Base-by-base conservation (phyloP, 2,888 invertebrate species). In the Xiphydria camelus region DNA sequence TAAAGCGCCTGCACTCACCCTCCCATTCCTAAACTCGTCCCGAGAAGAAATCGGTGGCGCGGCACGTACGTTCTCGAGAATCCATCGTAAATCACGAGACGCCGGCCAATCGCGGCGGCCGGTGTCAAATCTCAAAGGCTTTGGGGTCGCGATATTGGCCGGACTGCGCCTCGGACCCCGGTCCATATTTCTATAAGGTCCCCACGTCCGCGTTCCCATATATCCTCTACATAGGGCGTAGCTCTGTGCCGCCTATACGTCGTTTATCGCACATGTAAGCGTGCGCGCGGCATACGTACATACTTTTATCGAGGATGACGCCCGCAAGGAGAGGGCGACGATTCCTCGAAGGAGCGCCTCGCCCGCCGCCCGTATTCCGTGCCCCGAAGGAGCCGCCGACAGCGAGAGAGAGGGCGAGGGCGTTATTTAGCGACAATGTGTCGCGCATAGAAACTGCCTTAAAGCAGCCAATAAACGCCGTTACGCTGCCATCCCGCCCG, bases 371-470 rank as follows among this genome's bases (percentile, higher is more conserved):
- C 18, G 15, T 4, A 34, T n/a, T 9, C 18, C 34, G 10, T 5
- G 5, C n/a, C 17, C 6, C n/a, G 31, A 9, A 17, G 21, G 14
- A 21, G 31, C 20, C 22, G 31, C 32, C 26, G 31, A 17, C 19
- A 32, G 41, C 20, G 29, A 17, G 38, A 33, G 38, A 34, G 45
- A 25, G 41, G 20, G 23, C 23, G 53, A 56, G 48, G 48, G 62
- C 67, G 70, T 76, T 75, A 75, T 75, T 75, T 75, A 73, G 71
- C 66, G 69, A 64, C 69, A 75, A 71, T 76, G 75, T 73, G 76
- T 71, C 68, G 71, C 68, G 77, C 77, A 77, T 77, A 75, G 76
- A 77, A 77, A 77, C 70, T 66, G 70, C 72, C 74, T 66, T 69
- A 66, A 77, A 77, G 73, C 62, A 77, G 76, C 71, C 73, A 74